These are phyloP conservation scores for Plecotus auritus DNA, from an alignment of 2,113 vertebrate genomes.

Conservation along the genomic window DNA sequence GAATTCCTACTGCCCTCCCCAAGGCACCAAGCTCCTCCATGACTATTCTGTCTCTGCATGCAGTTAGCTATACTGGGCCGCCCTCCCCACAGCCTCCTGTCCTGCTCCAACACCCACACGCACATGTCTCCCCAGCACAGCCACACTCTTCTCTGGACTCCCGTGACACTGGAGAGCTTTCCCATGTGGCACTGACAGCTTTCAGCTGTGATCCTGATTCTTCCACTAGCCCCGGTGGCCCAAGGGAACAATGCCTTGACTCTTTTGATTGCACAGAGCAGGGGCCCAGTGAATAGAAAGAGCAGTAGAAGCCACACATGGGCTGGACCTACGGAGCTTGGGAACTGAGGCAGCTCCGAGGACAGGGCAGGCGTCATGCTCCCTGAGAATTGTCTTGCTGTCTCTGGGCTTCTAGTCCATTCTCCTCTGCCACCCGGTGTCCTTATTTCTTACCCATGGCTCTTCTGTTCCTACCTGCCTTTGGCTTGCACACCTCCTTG, in stretches of 20 bases:
- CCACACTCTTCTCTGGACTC: not conserved
- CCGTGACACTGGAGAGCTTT: too few species aligned
- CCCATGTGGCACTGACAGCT: not conserved
- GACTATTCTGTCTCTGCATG: not conserved
- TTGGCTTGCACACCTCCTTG: not conserved
- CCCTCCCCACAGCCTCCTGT: not conserved
- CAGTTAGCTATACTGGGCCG: not conserved
- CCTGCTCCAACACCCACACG: not conserved
- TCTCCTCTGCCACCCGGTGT: not conserved
- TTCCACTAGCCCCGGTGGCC: not conserved
- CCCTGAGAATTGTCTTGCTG: too few species aligned
- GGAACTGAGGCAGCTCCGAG: not conserved
- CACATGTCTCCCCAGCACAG: not conserved
- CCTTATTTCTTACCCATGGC: not conserved
- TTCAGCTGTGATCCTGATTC: not conserved
- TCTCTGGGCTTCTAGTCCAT: not conserved
- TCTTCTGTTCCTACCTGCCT: not conserved
- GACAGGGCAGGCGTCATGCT: rapidly evolving
- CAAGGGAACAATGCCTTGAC: not conserved
- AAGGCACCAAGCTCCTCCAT: not conserved
- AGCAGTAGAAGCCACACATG: not conserved
- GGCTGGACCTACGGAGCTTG: not conserved
- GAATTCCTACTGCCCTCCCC: not conserved
- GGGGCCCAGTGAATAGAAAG: not conserved
- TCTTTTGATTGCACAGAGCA: not conserved